Conservation (phyloP, 2,888 invertebrate species). For the Globia sparganii region DNA sequence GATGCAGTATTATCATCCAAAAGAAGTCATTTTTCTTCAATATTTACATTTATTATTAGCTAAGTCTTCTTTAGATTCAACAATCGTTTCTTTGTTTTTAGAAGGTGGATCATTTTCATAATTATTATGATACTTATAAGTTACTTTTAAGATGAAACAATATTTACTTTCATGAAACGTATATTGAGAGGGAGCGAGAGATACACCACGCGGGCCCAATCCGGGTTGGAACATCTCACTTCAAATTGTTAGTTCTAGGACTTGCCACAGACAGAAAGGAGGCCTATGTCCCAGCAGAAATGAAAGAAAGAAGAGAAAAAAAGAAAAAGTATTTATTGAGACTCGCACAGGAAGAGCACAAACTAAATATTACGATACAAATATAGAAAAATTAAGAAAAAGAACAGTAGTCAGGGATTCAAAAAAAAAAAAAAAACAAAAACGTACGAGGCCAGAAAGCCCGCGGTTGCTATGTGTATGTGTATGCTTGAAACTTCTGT, state of each 20-base stretch:
- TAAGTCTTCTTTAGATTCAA: neutral
- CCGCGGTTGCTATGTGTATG: neutral
- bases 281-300: neutral
- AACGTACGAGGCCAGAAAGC: neutral
- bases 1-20: neutral
- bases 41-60: neutral
- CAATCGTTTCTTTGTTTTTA: conserved; percentile 5
- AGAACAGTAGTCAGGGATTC: no score
- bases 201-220: neutral
- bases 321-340: neutral
- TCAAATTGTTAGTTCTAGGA: neutral
- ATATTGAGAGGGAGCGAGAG: neutral
- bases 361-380: neutral
- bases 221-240: neutral
- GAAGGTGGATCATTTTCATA: neutral
- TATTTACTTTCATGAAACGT: neutral
- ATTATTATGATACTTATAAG: neutral
- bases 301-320: neutral
- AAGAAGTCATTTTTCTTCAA: neutral
- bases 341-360: neutral
- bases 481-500: neutral
- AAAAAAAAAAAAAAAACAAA: neutral
- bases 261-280: neutral
- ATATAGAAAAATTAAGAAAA: neutral
- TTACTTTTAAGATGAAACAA: neutral